Base-by-base conservation (phyloP, 2,113 vertebrate species). In the Mixornis gularis region DNA sequence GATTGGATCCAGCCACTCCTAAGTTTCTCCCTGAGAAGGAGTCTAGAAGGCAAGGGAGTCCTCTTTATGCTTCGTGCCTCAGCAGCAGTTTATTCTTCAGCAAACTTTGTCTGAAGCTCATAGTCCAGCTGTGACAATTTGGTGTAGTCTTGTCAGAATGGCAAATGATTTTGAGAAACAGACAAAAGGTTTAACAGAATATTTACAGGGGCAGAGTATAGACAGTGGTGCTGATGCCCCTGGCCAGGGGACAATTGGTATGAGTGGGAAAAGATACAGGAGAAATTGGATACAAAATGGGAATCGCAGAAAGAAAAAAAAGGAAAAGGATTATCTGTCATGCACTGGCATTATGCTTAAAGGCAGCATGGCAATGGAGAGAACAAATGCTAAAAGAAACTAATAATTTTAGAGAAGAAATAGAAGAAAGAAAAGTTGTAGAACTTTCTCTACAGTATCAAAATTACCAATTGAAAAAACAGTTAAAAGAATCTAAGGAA, bases 81-180 rank as follows among this genome's bases (percentile, higher is more conserved):
- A 43, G 74, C 1, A 0, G 30, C 29, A 62, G 36, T 46, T 65
- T n/a, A 46, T 53, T 43, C 60, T 36, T 79, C 13, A 43, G 17
- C 17, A 34, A 63, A 43, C 76, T 34, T 69, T 19, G 9, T 15
- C 64, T 43, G 46, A 70, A 70, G 19, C 10, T 81, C 36, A 12
- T 24, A 34, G 18, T 41, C 16, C 30, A 29, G 36, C 19, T 1
- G 0, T 0, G 2, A 51, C 22, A 34, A 41, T 34, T 43, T 59
- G 12, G 12, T 24, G 53, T 20, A 34, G 16, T 29, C n/a, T 49
- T 69, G 24, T 10, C 36, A 59, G 78, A 36, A 34, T 24, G 15
- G 43, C 15, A 60, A 34, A 49, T 10, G 6, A n/a, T n/a, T 53
- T 15, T n/a, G n/a, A 55, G 58, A 55, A 32, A 63, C 11, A 62